Percentiles rank a stretch among this genome's conserved stretches.
These are phyloP conservation scores for Buathra laborator DNA, from an alignment of 2,888 invertebrate genomes.

Conservation along the genomic window DNA sequence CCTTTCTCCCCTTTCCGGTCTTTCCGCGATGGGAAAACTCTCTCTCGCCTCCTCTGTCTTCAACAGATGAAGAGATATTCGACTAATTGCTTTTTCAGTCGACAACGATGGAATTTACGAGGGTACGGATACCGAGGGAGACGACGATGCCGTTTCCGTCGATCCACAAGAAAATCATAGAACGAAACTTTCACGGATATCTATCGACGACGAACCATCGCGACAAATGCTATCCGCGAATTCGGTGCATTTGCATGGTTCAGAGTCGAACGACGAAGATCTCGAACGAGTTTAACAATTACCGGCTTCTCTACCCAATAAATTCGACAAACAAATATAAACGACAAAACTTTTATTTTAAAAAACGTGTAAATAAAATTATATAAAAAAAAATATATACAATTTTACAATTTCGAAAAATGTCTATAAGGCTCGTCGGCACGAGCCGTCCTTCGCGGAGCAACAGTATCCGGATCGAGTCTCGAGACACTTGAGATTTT, in stretches of 20 bases:
- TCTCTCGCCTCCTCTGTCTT: not conserved
- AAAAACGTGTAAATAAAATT: not conserved
- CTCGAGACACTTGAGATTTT: slow-evolving; percentile 20
- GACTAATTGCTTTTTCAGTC: slow-evolving; percentile 68
- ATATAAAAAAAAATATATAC: slow-evolving; percentile 31
- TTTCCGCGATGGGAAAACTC: not conserved
- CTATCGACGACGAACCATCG: slow-evolving; percentile 34
- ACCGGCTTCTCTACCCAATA: not conserved
- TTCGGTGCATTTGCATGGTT: slow-evolving; percentile 9
- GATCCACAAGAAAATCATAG: slow-evolving; percentile 35
- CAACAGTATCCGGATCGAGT: slow-evolving; percentile 64
- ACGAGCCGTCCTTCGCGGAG: slow-evolving; percentile 67
- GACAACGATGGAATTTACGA: slow-evolving; percentile 55
- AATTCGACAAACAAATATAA: not conserved
- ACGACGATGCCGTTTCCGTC: slow-evolving; percentile 30
- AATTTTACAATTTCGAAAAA: slow-evolving; percentile 1
- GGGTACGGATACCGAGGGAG: slow-evolving; percentile 24
- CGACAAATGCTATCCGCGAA: slow-evolving; percentile 6
- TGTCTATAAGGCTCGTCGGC: slow-evolving; percentile 68
- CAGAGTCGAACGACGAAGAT: slow-evolving; percentile 16
- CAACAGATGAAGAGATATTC: slow-evolving; percentile 49
- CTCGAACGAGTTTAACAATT: not conserved
- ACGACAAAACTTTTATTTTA: not conserved
- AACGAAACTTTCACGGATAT: slow-evolving; percentile 39
- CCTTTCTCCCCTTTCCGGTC: not conserved